A percentile compares a stretch with the other conserved stretches of the same genome.
phyloP scores from a whole-genome alignment of 92 coral and sea anemone genomes.

The Palythoa heliodiscus region DNA sequence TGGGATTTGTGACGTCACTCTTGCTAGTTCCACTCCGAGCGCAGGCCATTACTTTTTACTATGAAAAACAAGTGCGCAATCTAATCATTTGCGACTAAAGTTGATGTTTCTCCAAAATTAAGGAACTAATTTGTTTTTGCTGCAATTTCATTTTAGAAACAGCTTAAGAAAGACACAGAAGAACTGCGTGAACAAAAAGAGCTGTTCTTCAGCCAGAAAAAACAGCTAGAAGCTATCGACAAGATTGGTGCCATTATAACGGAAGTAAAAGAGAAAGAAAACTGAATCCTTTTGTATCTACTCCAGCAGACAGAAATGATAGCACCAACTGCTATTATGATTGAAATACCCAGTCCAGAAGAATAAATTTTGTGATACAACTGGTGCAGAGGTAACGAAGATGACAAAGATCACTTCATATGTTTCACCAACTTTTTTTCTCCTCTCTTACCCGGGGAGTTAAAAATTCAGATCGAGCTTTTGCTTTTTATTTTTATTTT shows the following conservation, averaged over 20 bases:
- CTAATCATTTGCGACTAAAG: not conserved
- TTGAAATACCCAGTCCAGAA: too few species aligned
- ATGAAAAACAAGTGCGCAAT: not conserved
- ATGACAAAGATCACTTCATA: too few species aligned
- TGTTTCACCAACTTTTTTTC: too few species aligned
- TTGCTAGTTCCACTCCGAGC: too few species aligned
- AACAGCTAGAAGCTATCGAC: conserved; percentile 52
- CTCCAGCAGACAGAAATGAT: not conserved
- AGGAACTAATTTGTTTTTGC: not conserved
- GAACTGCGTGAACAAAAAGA: conserved; percentile 54
- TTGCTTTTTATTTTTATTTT: too few species aligned
- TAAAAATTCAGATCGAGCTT: too few species aligned
- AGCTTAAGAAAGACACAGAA: conserved; percentile 54
- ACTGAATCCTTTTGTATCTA: not conserved
- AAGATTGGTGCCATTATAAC: conserved; percentile 61
- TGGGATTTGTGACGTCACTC: too few species aligned
- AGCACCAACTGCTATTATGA: too few species aligned
- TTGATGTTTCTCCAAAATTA: not conserved
- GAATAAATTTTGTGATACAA: too few species aligned
- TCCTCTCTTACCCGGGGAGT: too few species aligned
- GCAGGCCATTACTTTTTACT: too few species aligned
- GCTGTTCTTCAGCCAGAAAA: conserved; percentile 32
- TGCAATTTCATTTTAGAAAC: conserved; percentile 40
- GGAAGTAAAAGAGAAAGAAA: conserved; percentile 36
- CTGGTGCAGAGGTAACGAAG: too few species aligned